These are phyloP conservation scores for Agriopis marginaria DNA, from an alignment of 2,888 invertebrate species.

Conservation along the genomic window DNA sequence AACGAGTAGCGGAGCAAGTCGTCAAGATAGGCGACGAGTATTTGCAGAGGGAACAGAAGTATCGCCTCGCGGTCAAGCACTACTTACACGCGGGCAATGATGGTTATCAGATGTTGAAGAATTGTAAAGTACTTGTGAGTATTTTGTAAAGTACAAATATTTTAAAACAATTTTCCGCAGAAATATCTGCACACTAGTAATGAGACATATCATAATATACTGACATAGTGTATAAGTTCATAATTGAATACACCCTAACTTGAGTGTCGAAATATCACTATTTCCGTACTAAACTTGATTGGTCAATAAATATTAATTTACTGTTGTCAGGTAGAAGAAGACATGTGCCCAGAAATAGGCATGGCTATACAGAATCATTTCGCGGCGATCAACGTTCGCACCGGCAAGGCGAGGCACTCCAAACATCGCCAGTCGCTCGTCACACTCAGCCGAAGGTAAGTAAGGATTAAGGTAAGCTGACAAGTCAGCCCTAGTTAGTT, in stretches of 20 bases:
- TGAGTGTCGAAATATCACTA: too few relatives aligned
- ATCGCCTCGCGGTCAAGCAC: slow-evolving; percentile 93
- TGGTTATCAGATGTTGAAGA: slow-evolving; percentile 93
- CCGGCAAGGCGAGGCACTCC: slow-evolving; percentile 90
- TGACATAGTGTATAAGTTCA: too few relatives aligned
- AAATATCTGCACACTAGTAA: too few relatives aligned
- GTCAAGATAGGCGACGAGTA: slow-evolving; percentile 95
- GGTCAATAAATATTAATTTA: neutral
- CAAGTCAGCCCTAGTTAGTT: neutral
- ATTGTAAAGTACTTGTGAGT: slow-evolving; percentile 90
- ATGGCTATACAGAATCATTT: slow-evolving; percentile 96
- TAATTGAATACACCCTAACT: too few relatives aligned
- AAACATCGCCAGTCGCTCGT: slow-evolving; percentile 95
- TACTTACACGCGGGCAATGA: slow-evolving; percentile 94
- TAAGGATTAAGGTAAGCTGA: neutral
- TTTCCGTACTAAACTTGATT: too few relatives aligned
- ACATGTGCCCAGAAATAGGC: slow-evolving; percentile 94
- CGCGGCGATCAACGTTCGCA: slow-evolving; percentile 92
- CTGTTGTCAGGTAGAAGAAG: slow-evolving; percentile 89
- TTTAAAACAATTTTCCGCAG: too few relatives aligned
- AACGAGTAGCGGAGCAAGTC: slow-evolving; percentile 89
- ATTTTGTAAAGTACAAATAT: neutral
- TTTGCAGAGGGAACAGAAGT: slow-evolving; percentile 89
- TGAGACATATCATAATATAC: too few relatives aligned
- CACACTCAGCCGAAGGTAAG: slow-evolving; percentile 91